Conservation (phyloP, 2,113 vertebrate species). For the Electrona antarctica region DNA sequence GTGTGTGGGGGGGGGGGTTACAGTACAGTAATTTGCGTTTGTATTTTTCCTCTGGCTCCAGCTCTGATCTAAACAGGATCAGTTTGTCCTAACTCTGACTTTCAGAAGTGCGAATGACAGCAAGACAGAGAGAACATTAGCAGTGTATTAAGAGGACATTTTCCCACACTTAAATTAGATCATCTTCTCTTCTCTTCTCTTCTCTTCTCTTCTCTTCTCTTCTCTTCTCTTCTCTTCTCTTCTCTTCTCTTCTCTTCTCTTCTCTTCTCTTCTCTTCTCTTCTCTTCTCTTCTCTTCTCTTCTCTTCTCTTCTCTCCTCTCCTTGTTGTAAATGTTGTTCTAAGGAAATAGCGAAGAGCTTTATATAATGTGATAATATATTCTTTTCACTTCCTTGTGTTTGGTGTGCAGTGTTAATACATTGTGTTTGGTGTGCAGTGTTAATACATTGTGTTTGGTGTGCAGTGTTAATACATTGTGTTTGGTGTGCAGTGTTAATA, state of each 20-base stretch:
- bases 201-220: background rate
- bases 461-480: too few relatives aligned
- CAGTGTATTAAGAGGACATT: constrained; percentile 6
- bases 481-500: too few relatives aligned
- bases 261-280: background rate
- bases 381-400: too few relatives aligned
- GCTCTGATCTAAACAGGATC: constrained; percentile 18
- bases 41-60: background rate
- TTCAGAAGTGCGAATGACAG: constrained; percentile 4
- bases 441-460: too few relatives aligned
- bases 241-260: background rate
- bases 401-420: too few relatives aligned
- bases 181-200: background rate
- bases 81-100: constrained; percentile 22
- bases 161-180: constrained; percentile 42
- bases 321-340: background rate
- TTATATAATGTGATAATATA: too few relatives aligned
- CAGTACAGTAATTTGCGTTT: constrained; percentile 7
- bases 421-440: too few relatives aligned
- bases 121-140: too few relatives aligned
- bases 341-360: too few relatives aligned
- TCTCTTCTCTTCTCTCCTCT: background rate
- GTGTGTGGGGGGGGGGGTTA: background rate
- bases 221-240: background rate
- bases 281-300: background rate